Percentiles rank a stretch among this genome's conserved stretches.
Evolutionary conservation across 2,113 vertebrate genomes (phyloP).

Genomic region (Meriones unguiculatus): DNA sequence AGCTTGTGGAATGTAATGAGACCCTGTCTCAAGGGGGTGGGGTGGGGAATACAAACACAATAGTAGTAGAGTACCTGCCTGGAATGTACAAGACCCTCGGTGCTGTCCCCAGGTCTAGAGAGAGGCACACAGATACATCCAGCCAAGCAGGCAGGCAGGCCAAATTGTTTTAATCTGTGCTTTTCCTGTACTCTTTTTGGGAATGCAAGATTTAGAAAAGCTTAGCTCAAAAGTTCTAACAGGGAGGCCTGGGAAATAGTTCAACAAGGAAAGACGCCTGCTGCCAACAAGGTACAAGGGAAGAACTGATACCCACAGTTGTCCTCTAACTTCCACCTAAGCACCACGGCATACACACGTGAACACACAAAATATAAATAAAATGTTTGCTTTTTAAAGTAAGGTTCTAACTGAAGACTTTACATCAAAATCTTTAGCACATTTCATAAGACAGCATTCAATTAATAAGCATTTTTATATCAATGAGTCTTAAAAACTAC

Average conservation of each 20-base stretch:
- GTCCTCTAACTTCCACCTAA: background rate
- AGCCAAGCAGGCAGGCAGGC: background rate
- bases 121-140: background rate
- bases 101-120: background rate
- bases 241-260: background rate
- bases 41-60: background rate
- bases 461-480: background rate
- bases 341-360: background rate
- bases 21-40: background rate
- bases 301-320: background rate
- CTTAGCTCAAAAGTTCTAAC: background rate
- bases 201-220: background rate
- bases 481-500: background rate
- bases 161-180: background rate
- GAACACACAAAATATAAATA: background rate
- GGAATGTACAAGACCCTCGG: background rate
- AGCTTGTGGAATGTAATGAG: background rate
- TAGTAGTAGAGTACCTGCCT: background rate
- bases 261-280: background rate
- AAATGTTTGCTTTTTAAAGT: background rate
- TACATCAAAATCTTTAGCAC: background rate
- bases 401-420: background rate
- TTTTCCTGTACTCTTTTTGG: background rate
- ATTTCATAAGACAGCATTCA: background rate
- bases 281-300: background rate